These are phyloP conservation scores for Ceratina calcarata DNA, from an alignment of 1,140 invertebrate species.

Conservation along the genomic window DNA sequence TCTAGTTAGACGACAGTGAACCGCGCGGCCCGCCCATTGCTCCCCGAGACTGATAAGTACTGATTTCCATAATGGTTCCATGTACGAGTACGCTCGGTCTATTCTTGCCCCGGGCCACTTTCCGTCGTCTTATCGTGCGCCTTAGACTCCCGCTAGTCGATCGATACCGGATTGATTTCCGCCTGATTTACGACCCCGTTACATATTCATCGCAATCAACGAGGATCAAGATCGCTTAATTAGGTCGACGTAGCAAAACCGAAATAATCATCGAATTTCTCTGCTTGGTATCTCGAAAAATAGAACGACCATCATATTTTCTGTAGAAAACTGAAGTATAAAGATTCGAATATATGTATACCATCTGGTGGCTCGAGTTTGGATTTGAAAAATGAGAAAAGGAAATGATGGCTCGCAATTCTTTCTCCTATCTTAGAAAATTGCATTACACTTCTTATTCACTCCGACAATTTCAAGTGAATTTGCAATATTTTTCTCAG, in stretches of 20 bases:
- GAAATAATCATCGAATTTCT: no score
- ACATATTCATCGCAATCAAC: conserved; percentile 9
- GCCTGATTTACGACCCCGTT: background rate
- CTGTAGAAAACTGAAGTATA: background rate
- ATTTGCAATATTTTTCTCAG: no score
- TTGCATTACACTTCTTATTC: no score
- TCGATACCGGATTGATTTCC: conserved; percentile 32
- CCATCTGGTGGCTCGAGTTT: background rate
- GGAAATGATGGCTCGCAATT: background rate
- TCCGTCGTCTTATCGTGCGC: conserved; percentile 31
- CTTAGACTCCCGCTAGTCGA: background rate
- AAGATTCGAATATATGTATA: background rate
- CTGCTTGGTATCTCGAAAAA: no score
- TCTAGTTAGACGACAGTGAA: conserved; percentile 59
- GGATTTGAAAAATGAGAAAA: background rate
- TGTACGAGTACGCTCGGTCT: conserved; percentile 66
- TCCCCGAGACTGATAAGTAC: conserved; percentile 63
- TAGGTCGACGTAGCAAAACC: background rate
- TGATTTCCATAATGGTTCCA: conserved; percentile 71
- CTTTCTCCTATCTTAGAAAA: background rate
- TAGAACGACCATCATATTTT: no score
- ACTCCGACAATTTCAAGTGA: no score
- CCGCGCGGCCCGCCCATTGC: conserved; percentile 40
- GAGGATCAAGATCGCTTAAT: conserved; percentile 1
- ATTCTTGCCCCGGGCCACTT: conserved; percentile 17